Base-by-base conservation (phyloP, 1,140 invertebrate genomes). In the Physella acuta region DNA sequence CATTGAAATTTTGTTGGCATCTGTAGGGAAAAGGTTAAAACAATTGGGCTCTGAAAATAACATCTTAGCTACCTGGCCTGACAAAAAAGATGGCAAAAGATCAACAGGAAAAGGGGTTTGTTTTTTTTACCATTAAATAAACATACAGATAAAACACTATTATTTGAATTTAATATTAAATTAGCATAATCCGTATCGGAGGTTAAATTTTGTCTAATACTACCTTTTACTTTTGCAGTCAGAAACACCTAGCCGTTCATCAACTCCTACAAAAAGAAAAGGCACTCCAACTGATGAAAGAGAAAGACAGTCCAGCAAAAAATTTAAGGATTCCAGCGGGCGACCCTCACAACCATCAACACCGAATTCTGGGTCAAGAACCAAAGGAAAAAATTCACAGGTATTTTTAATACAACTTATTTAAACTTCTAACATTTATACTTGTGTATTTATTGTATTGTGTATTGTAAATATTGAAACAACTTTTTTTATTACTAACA, bases 1-100 rank as follows among this genome's bases (percentile, higher is more conserved):
- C 81, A 83, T 97, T n/a, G 94, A 97, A 85, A 90, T 90, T 51
- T 82, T 97, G 34, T 85, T 95, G 16, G 93, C 92, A 0, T 91
- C 91, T 53, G 91, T 92, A 36, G 91, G 92, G 0, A 87, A 94
- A 1, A 86, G 94, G 51, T 89, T 90, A 72, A 86, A 92, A 73
- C 89, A 90, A 56, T 87, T 96, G 3, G 90, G 92, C 77, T 88
- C 89, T 8, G 93, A 96, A 87, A 80, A 84, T 34, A 76, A 82
- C 51, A 78, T 81, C 30, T 77, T 86, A n/a, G 76, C 75, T 51
- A 78, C 75, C 73, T 81, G 84, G 83, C 78, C 83, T 74, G 81
- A 85, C 68, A 79, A 85, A 75, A 80, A 82, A 72, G 75, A 81
- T 72, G 73, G 76, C 68, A 80, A 82, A 76, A 39, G 67, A 8